phyloP scores from a whole-genome alignment of 2,888 invertebrate genomes.

The Tachina grossa region DNA sequence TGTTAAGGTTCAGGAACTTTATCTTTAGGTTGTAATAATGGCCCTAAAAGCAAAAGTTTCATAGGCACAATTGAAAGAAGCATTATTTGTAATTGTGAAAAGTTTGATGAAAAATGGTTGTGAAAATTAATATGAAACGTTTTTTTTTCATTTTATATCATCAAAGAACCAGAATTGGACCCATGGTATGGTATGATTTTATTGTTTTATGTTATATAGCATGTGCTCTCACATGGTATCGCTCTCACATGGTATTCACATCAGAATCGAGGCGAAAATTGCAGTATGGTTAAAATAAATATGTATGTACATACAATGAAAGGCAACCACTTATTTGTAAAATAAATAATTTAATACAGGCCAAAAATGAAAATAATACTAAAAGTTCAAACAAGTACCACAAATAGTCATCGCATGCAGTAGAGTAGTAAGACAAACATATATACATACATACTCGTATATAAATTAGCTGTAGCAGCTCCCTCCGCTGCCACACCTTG shows the following conservation, averaged over 20 bases:
- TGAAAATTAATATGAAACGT: too few species aligned
- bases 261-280: slow-evolving; percentile 17
- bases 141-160: too few species aligned
- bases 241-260: not conserved
- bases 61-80: too few species aligned
- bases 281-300: slow-evolving; percentile 40
- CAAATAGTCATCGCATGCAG: not conserved
- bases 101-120: too few species aligned
- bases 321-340: slow-evolving; percentile 52
- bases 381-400: not conserved
- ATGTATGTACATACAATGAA: not conserved
- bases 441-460: not conserved
- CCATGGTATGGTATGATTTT: not conserved
- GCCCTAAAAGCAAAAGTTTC: not conserved
- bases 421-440: not conserved
- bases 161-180: too few species aligned
- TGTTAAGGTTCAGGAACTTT: too few species aligned
- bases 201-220: not conserved
- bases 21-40: too few species aligned
- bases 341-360: slow-evolving; percentile 53
- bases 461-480: slow-evolving; percentile 6
- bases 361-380: slow-evolving; percentile 47
- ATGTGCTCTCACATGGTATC: slow-evolving; percentile 23
- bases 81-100: too few species aligned
- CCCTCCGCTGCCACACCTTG: slow-evolving; percentile 6